These are phyloP conservation scores for Napeogenes inachia DNA, from an alignment of 2,888 invertebrate genomes.

Conservation along the genomic window DNA sequence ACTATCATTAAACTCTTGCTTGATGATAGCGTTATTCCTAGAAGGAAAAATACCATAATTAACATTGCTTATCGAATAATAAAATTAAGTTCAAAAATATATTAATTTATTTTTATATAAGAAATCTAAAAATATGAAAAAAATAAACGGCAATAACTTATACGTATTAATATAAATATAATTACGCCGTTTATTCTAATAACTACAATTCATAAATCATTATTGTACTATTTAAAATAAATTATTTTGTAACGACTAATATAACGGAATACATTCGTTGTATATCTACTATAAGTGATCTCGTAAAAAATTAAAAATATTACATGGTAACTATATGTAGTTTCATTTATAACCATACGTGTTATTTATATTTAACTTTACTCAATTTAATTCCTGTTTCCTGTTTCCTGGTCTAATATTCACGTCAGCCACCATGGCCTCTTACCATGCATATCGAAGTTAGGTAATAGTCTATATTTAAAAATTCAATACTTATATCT, in stretches of 20 bases:
- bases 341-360: neutral
- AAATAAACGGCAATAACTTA: neutral
- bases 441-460: no score
- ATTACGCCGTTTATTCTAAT: no score
- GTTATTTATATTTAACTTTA: no score
- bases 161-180: neutral
- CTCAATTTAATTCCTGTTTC: neutral
- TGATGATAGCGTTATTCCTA: conserved; percentile 60
- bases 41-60: neutral
- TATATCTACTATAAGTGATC: conserved; percentile 11
- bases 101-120: conserved; percentile 5
- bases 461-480: no score
- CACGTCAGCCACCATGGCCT: no score
- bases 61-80: neutral
- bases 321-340: neutral
- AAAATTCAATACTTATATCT: no score
- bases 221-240: no score
- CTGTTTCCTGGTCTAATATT: no score
- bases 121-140: neutral
- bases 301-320: conserved; percentile 11
- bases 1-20: conserved; percentile 59
- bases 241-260: neutral
- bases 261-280: neutral
- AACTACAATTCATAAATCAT: no score
- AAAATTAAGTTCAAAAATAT: conserved; percentile 5